These are phyloP conservation scores for Ceratitis capitata DNA, from an alignment of 1,140 invertebrate species.

Conservation along the genomic window DNA sequence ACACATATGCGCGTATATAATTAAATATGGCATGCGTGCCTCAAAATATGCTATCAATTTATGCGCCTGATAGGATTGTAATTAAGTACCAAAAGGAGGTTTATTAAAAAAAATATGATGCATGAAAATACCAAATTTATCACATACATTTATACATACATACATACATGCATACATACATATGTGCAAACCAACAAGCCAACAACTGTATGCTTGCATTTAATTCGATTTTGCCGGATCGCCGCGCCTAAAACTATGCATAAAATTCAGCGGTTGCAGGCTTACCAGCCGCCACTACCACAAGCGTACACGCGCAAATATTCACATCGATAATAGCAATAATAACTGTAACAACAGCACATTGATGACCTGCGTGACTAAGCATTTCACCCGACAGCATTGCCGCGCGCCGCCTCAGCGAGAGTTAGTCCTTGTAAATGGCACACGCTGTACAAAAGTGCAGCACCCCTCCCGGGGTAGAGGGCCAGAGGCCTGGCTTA, in stretches of 20 bases:
- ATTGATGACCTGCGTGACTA: constrained; percentile 8
- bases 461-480: too few species aligned
- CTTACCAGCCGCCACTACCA: neutral
- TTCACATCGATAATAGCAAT: neutral
- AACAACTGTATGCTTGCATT: neutral
- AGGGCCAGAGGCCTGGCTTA: neutral
- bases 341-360: neutral
- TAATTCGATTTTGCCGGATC: neutral
- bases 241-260: neutral
- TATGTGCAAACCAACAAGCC: too few species aligned
- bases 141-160: neutral
- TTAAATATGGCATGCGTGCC: neutral
- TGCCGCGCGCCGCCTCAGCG: neutral
- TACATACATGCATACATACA: neutral
- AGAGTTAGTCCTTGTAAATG: too few species aligned
- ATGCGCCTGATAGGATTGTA: neutral
- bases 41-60: neutral
- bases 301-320: neutral
- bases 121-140: neutral
- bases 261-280: neutral
- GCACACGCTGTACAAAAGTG: neutral
- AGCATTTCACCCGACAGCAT: neutral
- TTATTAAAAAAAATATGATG: neutral
- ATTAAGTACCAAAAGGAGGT: neutral
- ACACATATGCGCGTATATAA: neutral